Base-by-base conservation (phyloP, 30 jellyfish, hydroid and myxozoan genomes). In the Nemopilema nomurai region DNA sequence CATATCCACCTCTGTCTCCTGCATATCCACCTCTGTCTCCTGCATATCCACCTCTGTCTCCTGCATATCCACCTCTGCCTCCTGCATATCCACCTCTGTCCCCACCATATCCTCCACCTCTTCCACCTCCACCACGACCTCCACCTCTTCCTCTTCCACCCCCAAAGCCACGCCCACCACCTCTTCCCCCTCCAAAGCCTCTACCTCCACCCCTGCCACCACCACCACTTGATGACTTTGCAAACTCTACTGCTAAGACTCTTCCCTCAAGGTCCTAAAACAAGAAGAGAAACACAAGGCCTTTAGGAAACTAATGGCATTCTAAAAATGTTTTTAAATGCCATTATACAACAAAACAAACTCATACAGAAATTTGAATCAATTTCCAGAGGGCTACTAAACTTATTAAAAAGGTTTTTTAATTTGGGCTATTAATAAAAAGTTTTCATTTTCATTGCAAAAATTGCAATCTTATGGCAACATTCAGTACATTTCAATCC, bases 41-140 rank as follows among this genome's bases (percentile, higher is more conserved):
- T 21, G 86, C 88, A 18, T 94, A 91, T 50, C 87, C 86, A 26
- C 97, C 98, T 18, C 81, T 26, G n/a, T n/a, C n/a, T n/a, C n/a
- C n/a, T n/a, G n/a, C n/a, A n/a, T n/a, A n/a, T 19, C 97, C 97
- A 63, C 89, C 79, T 30, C 93, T 90, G 24, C 79, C 88, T 49
- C 84, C 80, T 20, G 90, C 84, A 17, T 89, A 89, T 1, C 77
- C 69, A 26, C 88, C 84, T 22, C 79, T 49, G 16, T 74, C 89
- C 4, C 81, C 89, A 28, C 62, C 49, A 19, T 84, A 89, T 19
- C 85, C 89, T n/a, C 85, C 57, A n/a, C 97, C 91, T 25, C 91
- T 87, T 16, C 81, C 77, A 8, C 92, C 96, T 0, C 89, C 71
- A 19, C 83, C 69, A 41, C 97, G 93, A 28, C 77, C 86, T 23